Evolutionary conservation across 2,797 vertebrate species (phyloP).

Genomic region (Carapus acus): DNA sequence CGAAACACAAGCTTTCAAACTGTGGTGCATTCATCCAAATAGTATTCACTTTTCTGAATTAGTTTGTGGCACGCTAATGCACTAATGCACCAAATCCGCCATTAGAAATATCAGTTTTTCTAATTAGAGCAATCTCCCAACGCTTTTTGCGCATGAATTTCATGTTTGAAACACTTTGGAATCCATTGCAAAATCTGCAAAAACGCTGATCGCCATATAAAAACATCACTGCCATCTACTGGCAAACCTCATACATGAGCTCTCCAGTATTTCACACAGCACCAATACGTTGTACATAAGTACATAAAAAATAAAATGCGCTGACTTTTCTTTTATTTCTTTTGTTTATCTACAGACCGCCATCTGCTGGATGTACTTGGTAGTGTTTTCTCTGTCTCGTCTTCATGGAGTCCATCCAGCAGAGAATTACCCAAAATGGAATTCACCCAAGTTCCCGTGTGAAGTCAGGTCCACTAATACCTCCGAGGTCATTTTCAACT

Average conservation of each 20-base stretch:
- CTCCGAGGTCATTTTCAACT: constrained; percentile 70
- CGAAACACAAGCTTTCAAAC: not conserved
- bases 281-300: too few relatives aligned
- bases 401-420: constrained; percentile 55
- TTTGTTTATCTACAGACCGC: constrained; percentile 49
- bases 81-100: too few relatives aligned
- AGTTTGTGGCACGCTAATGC: too few relatives aligned
- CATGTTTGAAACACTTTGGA: too few relatives aligned
- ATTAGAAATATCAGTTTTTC: too few relatives aligned
- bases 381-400: constrained; percentile 57
- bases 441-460: constrained; percentile 79
- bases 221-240: constrained; percentile 43
- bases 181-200: too few relatives aligned
- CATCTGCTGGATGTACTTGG: constrained; percentile 45
- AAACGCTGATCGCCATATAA: too few relatives aligned
- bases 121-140: too few relatives aligned
- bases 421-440: constrained; percentile 58
- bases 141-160: too few relatives aligned
- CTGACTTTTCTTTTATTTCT: constrained; percentile 4
- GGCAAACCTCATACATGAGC: constrained; percentile 34
- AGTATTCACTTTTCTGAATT: too few relatives aligned
- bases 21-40: not conserved
- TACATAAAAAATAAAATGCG: too few relatives aligned
- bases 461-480: constrained; percentile 58
- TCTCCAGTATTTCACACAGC: too few relatives aligned